Conservation (phyloP, 2,113 vertebrate species). For the Platichthys stellatus region DNA sequence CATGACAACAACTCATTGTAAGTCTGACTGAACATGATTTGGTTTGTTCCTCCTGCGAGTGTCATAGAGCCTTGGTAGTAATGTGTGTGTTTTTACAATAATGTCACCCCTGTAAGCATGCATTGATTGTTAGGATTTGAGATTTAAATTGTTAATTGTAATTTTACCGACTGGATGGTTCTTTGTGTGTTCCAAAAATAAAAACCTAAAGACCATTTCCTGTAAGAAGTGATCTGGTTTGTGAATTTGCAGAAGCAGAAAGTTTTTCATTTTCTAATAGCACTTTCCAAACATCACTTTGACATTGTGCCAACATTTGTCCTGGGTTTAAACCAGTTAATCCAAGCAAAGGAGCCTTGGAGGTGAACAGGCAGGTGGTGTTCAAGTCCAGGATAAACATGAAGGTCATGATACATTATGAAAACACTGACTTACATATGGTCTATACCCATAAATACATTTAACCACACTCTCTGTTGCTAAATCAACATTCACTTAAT, state of each 20-base stretch:
- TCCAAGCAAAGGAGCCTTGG: constrained; percentile 44
- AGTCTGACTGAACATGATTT: neutral
- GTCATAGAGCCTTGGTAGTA: neutral
- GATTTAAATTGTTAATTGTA: neutral
- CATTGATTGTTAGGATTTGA: neutral
- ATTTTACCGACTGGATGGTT: neutral
- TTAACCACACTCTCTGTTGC: neutral
- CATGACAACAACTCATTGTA: too few relatives aligned
- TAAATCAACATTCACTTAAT: neutral
- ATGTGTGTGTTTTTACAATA: neutral
- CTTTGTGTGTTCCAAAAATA: neutral
- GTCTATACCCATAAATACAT: neutral
- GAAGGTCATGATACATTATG: constrained; percentile 34
- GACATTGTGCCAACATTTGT: constrained; percentile 28
- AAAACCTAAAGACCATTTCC: neutral
- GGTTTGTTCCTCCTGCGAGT: neutral
- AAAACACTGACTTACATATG: neutral
- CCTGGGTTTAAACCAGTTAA: constrained; percentile 34
- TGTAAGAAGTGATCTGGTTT: neutral
- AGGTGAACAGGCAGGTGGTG: constrained; percentile 52
- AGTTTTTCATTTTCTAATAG: neutral
- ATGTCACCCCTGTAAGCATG: neutral
- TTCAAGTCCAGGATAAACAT: constrained; percentile 22
- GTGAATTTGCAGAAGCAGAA: neutral
- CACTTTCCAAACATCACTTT: neutral